Evolutionary conservation across 1,140 invertebrate genomes (phyloP).

Genomic region (Periplaneta americana): DNA sequence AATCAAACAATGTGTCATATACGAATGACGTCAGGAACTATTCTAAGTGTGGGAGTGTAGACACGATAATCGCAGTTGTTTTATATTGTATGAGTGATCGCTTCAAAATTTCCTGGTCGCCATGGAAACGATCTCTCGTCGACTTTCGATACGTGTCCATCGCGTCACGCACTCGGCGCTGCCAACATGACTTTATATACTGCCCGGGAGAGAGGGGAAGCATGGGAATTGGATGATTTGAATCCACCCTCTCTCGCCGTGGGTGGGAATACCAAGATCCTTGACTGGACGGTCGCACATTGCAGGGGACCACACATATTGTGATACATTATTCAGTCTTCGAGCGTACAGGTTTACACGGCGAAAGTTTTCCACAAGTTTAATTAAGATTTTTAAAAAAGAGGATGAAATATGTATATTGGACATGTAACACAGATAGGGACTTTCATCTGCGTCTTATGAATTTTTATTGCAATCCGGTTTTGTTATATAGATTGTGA

Average conservation of each 20-base stretch:
- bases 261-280: background rate
- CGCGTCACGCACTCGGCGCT: too few species aligned
- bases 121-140: background rate
- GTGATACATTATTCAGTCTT: too few species aligned
- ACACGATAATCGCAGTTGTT: too few species aligned
- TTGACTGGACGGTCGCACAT: background rate
- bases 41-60: too few species aligned
- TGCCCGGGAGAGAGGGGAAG: background rate
- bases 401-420: background rate
- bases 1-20: too few species aligned
- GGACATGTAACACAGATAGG: background rate
- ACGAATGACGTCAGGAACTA: too few species aligned
- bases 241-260: background rate
- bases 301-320: background rate
- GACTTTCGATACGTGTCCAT: background rate
- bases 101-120: background rate
- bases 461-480: background rate
- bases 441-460: background rate
- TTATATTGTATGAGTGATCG: background rate
- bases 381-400: background rate
- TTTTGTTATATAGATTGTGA: too few species aligned
- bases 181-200: background rate
- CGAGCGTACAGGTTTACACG: too few species aligned
- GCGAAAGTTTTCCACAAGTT: too few species aligned
- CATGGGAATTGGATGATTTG: background rate